Evolutionary conservation across 2,888 invertebrate genomes (phyloP), one percentile per base, ranked within the genome.

Genomic region (Mythimna loreyi): DNA sequence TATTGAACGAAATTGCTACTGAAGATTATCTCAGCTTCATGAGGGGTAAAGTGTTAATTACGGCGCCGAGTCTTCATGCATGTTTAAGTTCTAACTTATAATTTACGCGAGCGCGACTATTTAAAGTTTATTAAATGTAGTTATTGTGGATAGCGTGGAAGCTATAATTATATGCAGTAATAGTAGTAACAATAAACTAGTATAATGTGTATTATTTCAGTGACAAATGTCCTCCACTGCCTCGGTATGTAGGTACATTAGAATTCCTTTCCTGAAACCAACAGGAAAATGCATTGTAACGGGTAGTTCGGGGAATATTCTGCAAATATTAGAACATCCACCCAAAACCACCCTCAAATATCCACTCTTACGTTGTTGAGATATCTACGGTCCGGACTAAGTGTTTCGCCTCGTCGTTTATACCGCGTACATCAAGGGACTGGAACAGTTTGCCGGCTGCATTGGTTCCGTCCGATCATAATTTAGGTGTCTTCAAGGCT

Each of bases 191-290:
- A 49, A 43, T 73, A 64, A 58, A 78, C 60, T 52, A 76, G 59
- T 63, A 19, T 77, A 58, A 68, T 79, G 50, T 74, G 33, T 65
- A 68, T 68, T 56, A 79, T 65, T 43, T 52, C 50, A 74, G 57
- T 64, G 45, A 65, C 58, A 74, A 78, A 74, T 75, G 21, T 67
- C 30, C 49, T 57, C 52, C 11, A 67, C 25, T 50, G 43, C 30
- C 47, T 61, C 25, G 72, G 50, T 64, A 67, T 73, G 56, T 67
- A 59, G 21, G 21, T 16, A 28, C 62, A 52, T 65, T 59, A 59
- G 33, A 62, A 75, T 68, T 62, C 55, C 43, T 55, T 58, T 43
- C 11, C 58, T 74, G 30, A 60, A 74, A 67, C n/a, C 23, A 63
- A 57, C 47, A 52, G 72, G 13, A 57, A 70, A 50, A 60, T 62